phyloP scores from a whole-genome alignment of 2,888 invertebrate species.

The Monopis laevigella region DNA sequence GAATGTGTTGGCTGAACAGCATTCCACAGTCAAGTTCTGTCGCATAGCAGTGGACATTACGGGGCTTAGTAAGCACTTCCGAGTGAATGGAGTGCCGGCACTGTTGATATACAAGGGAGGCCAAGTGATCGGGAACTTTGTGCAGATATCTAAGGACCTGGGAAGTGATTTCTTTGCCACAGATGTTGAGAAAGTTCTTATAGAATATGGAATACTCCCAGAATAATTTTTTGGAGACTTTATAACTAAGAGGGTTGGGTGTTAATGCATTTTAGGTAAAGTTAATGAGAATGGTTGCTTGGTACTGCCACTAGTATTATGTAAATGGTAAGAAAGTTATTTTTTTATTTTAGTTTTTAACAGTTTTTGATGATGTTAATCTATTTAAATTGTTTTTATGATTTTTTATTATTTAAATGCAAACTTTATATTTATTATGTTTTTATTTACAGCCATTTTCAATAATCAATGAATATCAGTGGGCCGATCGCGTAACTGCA shows the following conservation, averaged over 20 bases:
- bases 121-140: conserved; percentile 91
- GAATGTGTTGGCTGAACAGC: conserved; percentile 77
- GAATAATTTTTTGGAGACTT: conserved; percentile 57
- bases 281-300: not conserved
- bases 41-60: conserved; percentile 83
- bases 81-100: conserved; percentile 89
- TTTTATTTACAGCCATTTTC: no score
- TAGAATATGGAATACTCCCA: conserved; percentile 83
- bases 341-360: not conserved
- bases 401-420: no score
- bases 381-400: no score
- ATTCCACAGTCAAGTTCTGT: conserved; percentile 90
- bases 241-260: no score
- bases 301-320: conserved; percentile 6
- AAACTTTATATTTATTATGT: no score
- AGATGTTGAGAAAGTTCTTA: conserved; percentile 90
- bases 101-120: conserved; percentile 90
- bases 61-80: conserved; percentile 87
- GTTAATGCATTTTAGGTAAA: no score
- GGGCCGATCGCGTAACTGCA: no score
- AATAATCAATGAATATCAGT: no score
- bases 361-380: no score
- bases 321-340: conserved; percentile 1
- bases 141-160: conserved; percentile 85
- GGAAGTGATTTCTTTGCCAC: conserved; percentile 90